Conservation (phyloP, 2,888 invertebrate genomes). For the Clivina fossor region DNA sequence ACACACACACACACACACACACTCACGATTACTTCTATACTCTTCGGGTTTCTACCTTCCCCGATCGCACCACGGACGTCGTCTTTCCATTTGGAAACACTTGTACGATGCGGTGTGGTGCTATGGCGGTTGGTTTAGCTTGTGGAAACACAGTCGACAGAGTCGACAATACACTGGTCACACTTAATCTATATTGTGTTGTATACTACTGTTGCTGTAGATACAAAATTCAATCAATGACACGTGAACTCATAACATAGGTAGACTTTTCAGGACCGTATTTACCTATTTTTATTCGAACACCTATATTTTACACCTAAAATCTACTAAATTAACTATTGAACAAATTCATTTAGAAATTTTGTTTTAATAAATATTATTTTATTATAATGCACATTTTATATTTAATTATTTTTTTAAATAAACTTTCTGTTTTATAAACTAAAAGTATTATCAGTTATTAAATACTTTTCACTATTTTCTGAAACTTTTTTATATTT, state of each 20-base stretch:
- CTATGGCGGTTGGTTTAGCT: not conserved
- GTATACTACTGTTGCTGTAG: constrained; percentile 25
- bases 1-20: too few species aligned
- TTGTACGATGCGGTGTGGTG: too few species aligned
- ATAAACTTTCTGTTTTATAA: too few species aligned
- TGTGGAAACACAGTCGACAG: too few species aligned
- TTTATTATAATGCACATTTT: not conserved
- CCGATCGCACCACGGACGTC: not conserved
- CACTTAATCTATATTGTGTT: constrained; percentile 18
- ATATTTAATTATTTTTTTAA: not conserved
- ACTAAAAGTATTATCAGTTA: too few species aligned
- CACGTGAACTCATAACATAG: constrained; percentile 13
- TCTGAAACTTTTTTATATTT: too few species aligned
- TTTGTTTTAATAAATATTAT: not conserved
- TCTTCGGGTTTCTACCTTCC: constrained; percentile 1
- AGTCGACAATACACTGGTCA: too few species aligned
- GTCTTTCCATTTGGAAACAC: too few species aligned
- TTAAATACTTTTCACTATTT: too few species aligned
- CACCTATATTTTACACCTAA: not conserved
- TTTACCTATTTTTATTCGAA: not conserved
- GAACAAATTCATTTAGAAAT: not conserved
- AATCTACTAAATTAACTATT: not conserved
- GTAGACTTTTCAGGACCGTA: constrained; percentile 14
- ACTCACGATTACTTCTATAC: too few species aligned
- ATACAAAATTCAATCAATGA: constrained; percentile 26